These are phyloP conservation scores for Paralichthys olivaceus DNA, from an alignment of 2,113 vertebrate species.

Conservation along the genomic window DNA sequence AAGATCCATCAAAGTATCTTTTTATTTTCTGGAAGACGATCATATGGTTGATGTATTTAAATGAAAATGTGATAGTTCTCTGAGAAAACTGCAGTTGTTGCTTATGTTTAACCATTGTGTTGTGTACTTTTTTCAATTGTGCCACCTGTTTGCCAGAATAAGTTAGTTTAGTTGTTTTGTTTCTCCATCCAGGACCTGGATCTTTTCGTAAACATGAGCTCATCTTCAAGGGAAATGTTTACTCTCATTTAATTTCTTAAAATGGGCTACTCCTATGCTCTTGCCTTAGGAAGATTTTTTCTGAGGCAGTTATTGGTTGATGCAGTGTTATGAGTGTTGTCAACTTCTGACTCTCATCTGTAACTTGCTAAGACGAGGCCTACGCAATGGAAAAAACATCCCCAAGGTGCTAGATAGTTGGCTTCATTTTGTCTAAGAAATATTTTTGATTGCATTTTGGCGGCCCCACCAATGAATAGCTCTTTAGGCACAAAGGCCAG, in stretches of 20 bases:
- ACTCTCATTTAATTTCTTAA: conserved; percentile 8
- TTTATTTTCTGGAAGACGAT: background rate
- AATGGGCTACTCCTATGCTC: conserved; percentile 9
- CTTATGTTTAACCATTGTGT: background rate
- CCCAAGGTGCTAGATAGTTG: conserved; percentile 18
- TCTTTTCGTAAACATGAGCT: conserved; percentile 36
- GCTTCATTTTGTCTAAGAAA: conserved; percentile 28
- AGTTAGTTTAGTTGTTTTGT: background rate
- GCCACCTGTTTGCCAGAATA: conserved; percentile 8
- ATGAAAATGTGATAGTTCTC: too few species aligned
- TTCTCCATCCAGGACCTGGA: background rate
- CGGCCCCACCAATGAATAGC: conserved; percentile 11
- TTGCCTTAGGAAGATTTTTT: conserved; percentile 28
- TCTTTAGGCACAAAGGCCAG: conserved; percentile 26
- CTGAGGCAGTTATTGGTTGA: conserved; percentile 13
- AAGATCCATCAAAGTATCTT: background rate
- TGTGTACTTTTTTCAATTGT: background rate
- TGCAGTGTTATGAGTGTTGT: conserved; percentile 9
- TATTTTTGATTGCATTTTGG: conserved; percentile 73
- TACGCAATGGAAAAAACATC: conserved; percentile 46
- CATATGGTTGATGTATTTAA: background rate
- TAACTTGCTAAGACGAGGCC: conserved; percentile 5
- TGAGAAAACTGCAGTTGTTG: background rate
- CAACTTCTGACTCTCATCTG: conserved; percentile 34
- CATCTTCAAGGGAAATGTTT: conserved; percentile 23